Base-by-base conservation (phyloP, 2,888 invertebrate genomes). In the Leptogaster cylindrica region DNA sequence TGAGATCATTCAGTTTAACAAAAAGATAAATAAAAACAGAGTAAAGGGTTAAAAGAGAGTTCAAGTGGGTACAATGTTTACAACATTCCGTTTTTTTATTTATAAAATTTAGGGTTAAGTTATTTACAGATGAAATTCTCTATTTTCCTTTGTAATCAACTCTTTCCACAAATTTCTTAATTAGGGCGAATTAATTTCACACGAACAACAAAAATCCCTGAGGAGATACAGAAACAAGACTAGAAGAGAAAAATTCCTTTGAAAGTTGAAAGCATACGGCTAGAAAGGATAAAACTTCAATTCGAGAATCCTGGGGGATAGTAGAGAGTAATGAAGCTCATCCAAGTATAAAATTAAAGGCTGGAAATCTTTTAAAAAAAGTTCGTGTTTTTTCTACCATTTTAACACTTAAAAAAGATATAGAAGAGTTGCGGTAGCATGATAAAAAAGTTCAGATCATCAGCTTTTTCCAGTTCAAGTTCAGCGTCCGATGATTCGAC, bases 181-280 rank as follows among this genome's bases (percentile, higher is more conserved):
- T 61, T 61, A 61, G 44, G 61, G 61, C 44, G 16, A 44, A 61
- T 61, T 61, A 61, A 61, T 61, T 61, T 61, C 61, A 61, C 61
- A 61, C 61, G 25, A 36, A 44, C 44, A 61, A 44, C 61, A 41
- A 44, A 61, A 20, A n/a, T 61, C 44, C 61, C 61, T 44, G 14
- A 61, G 61, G 28, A 44, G 44, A 61, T 44, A 44, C 28, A 44
- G 27, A 61, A 61, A 61, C 61, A 61, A 61, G 41, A 16, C 20
- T 61, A 12, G 44, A 18, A 61, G 27, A 51, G 27, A 61, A 25
- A 61, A 61, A 61, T 16, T 44, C 41, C 27, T 44, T 44, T 44
- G 27, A 44, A 28, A 27, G 51, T 31, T 25, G 36, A 27, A 61
- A 61, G 44, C 28, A 25, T 10, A 61, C n/a, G 44, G 14, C 39